These are phyloP conservation scores for Drosophila azteca DNA, from an alignment of 1,140 invertebrate species.

Conservation along the genomic window DNA sequence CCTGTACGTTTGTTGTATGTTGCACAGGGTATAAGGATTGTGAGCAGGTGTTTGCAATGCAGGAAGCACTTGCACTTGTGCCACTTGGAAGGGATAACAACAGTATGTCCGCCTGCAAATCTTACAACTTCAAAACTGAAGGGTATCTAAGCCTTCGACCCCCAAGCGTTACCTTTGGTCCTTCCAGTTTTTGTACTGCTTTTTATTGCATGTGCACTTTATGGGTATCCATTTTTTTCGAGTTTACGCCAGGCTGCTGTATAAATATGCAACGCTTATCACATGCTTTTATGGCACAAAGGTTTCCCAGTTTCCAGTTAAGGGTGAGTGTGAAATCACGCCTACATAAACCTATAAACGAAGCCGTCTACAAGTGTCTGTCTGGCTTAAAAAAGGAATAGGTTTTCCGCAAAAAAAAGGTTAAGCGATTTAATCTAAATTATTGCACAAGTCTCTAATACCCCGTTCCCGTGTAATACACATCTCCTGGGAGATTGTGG, in stretches of 20 bases:
- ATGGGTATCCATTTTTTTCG: conserved; percentile 2
- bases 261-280: conserved; percentile 44
- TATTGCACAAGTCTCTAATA: background rate
- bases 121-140: too few relatives aligned
- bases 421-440: conserved; percentile 4
- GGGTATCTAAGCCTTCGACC: too few relatives aligned
- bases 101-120: too few relatives aligned
- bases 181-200: background rate
- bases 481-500: background rate
- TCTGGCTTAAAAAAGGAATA: background rate
- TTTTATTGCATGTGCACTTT: conserved; percentile 42
- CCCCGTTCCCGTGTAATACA: too few relatives aligned
- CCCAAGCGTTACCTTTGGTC: background rate
- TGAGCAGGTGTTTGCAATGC: too few relatives aligned
- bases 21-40: background rate
- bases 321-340: conserved; percentile 57
- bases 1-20: conserved; percentile 19
- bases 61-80: too few relatives aligned
- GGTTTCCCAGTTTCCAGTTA: conserved; percentile 36
- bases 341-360: conserved; percentile 43
- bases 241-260: conserved; percentile 27
- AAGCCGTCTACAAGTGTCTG: conserved; percentile 45
- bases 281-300: conserved; percentile 39
- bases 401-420: background rate
- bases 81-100: too few relatives aligned